Conservation (phyloP, 2,797 vertebrate genomes). For the Pseudochromis fuscus region DNA sequence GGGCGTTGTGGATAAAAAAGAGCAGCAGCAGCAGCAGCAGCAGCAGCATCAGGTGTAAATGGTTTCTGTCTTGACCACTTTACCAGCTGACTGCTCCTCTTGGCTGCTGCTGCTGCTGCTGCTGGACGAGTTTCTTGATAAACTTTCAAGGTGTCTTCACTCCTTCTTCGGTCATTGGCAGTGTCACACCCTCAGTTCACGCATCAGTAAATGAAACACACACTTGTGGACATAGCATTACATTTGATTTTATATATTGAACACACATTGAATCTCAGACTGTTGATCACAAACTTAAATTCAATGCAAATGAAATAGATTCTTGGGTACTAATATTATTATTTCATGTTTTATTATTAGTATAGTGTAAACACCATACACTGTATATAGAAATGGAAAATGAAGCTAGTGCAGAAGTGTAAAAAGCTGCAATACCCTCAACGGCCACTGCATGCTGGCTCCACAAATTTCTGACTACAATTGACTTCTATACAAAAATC, state of each 20-base stretch:
- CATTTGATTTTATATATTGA: neutral
- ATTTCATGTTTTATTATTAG: no score
- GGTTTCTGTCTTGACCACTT: slow-evolving; percentile 46
- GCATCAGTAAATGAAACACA: neutral
- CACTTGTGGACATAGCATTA: neutral
- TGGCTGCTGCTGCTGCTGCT: slow-evolving; percentile 1
- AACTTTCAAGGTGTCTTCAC: neutral
- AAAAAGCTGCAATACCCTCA: no score
- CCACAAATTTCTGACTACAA: no score
- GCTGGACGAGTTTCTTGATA: neutral
- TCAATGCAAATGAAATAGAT: neutral
- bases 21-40: slow-evolving; percentile 25
- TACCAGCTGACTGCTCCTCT: slow-evolving; percentile 33
- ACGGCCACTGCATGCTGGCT: no score
- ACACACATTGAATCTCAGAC: neutral
- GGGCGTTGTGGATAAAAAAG: slow-evolving; percentile 21
- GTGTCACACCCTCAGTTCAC: neutral
- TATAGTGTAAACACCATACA: no score
- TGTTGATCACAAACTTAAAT: neutral
- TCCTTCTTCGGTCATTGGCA: neutral
- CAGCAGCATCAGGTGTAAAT: slow-evolving; percentile 51
- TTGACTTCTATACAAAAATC: no score
- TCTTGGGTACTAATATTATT: no score
- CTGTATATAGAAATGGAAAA: no score
- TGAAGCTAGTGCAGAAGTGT: no score